Evolutionary conservation across 2,888 invertebrate genomes (phyloP).

Genomic region (Andrena fulva): DNA sequence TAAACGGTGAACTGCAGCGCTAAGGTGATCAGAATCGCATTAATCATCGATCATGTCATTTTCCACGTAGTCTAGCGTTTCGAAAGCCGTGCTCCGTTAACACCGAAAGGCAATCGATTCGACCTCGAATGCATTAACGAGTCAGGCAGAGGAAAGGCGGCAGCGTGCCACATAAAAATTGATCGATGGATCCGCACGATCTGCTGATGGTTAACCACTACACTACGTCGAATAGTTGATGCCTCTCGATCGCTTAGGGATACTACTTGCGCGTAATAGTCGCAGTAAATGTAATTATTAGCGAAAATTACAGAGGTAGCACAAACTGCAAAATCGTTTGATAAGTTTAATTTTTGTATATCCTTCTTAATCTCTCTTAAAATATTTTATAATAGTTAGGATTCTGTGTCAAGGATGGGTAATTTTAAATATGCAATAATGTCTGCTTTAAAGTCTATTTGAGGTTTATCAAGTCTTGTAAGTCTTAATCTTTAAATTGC

Average conservation of each 20-base stretch:
- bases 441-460: no score
- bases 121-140: constrained; percentile 58
- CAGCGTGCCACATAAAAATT: constrained; percentile 52
- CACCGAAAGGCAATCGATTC: constrained; percentile 52
- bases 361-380: no score
- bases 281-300: no score
- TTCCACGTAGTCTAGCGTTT: constrained; percentile 10
- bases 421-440: no score
- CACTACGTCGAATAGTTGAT: constrained; percentile 39
- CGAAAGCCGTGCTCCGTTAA: constrained; percentile 23
- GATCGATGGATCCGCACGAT: constrained; percentile 56
- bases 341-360: no score
- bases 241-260: constrained; percentile 73
- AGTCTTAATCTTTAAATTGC: no score
- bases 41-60: constrained; percentile 28
- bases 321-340: no score
- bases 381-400: no score
- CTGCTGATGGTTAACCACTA: constrained; percentile 43
- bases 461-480: no score
- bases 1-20: constrained; percentile 8
- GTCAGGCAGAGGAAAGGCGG: constrained; percentile 20
- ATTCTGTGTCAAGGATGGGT: no score
- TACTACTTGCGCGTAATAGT: neutral
- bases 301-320: no score
- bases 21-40: constrained; percentile 15